Evolutionary conservation across 2,797 vertebrate genomes (phyloP), one percentile per base, ranked within the genome.

Genomic region (Cheirogaleus major): DNA sequence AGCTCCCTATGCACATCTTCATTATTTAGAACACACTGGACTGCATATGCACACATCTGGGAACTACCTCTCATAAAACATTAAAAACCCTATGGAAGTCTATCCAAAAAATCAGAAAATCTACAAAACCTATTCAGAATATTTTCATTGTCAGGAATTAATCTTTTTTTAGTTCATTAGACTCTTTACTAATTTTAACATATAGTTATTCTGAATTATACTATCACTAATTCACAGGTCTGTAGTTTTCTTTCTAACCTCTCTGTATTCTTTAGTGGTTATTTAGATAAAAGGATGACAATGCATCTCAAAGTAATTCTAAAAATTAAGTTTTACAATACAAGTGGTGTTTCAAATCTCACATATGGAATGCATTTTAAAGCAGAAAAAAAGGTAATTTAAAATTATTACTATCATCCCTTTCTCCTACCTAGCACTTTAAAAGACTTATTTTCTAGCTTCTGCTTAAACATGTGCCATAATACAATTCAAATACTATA

Each of bases 111-210:
- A 82, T 82, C 18, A 73, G 59, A 75, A 93, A 50, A 83, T 65
- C 48, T 82, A 10, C 11, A 92, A 91, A 88, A 57, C 9, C 85
- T 91, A 95, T 96, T 98, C 95, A 96, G 96, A 82, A 96, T 91
- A 97, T 89, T 94, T 70, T 97, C 88, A 96, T 88, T 95, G 91
- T 95, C 83, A 95, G 93, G 78, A 98, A 94, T 98, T 83, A 92
- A 90, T 96, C 45, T 45, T 93, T 97, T 98, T 95, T 96, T 92
- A 97, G 93, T 95, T 97, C 82, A 94, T 89, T 96, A 93, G 91
- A 97, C 96, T 98, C 96, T 98, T 98, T 96, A 95, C 41, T 91
- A 95, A 97, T 92, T 96, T 80, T 67, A 97, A 93, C 92, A 95
- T 95, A 84, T 25, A 96, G 93, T 94, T 90, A 63, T 14, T 92